These are phyloP conservation scores for Gryllus bimaculatus DNA, from an alignment of 1,140 invertebrate genomes.

Conservation along the genomic window DNA sequence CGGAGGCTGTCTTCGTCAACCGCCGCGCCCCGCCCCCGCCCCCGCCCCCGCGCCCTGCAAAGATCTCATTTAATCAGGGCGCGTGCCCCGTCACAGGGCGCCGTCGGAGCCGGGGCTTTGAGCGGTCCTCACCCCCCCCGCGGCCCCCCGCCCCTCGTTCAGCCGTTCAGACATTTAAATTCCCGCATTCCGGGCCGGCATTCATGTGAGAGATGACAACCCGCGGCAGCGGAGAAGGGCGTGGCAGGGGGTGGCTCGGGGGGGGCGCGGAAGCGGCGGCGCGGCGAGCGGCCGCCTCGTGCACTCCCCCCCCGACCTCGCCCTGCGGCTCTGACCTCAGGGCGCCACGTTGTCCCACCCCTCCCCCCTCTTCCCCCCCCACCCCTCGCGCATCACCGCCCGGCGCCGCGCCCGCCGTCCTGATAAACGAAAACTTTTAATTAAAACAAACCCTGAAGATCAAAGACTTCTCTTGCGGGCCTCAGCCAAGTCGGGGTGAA, in stretches of 20 bases:
- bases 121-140: background rate
- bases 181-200: constrained; percentile 8
- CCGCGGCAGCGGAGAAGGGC: background rate
- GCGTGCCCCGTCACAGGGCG: too few relatives aligned
- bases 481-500: constrained; percentile 10
- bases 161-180: background rate
- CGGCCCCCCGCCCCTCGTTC: background rate
- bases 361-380: constrained; percentile 6
- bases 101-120: background rate
- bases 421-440: constrained; percentile 17
- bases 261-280: too few relatives aligned
- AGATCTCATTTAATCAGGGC: background rate
- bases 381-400: constrained; percentile 2
- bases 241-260: too few relatives aligned
- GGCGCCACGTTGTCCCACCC: background rate
- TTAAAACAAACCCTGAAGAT: constrained; percentile 17
- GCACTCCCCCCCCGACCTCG: too few relatives aligned
- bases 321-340: background rate
- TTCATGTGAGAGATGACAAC: constrained; percentile 18
- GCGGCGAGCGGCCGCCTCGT: too few relatives aligned
- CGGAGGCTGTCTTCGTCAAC: background rate
- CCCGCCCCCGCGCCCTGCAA: background rate
- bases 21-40: too few relatives aligned
- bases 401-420: background rate
- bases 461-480: constrained; percentile 15